phyloP scores from a whole-genome alignment of 1,140 invertebrate genomes.

The Calephelis nemesis region DNA sequence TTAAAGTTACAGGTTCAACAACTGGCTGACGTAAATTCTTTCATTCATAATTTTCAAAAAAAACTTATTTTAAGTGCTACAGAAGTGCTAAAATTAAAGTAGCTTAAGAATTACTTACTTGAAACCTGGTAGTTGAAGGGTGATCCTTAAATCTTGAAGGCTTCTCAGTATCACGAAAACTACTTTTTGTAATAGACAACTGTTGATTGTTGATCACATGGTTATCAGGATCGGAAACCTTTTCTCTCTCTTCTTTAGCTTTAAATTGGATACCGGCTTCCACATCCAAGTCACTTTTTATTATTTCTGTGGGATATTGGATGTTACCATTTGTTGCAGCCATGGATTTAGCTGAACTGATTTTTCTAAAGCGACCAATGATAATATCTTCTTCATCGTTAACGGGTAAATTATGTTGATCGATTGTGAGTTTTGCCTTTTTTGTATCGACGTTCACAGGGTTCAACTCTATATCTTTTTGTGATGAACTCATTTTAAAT shows the following conservation, averaged over 20 bases:
- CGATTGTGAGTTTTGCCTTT: constrained; percentile 28
- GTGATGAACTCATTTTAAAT: constrained; percentile 51
- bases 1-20: too few relatives aligned
- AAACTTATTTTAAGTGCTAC: too few relatives aligned
- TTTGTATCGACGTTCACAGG: constrained; percentile 47
- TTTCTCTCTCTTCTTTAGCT: constrained; percentile 52
- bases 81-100: too few relatives aligned
- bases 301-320: constrained; percentile 63
- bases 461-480: constrained; percentile 68
- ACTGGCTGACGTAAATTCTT: too few relatives aligned
- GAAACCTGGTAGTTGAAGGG: constrained; percentile 80
- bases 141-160: constrained; percentile 80
- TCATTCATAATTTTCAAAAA: too few relatives aligned
- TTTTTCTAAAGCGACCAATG: constrained; percentile 75
- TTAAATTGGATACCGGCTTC: constrained; percentile 68
- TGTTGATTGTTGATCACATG: constrained; percentile 40
- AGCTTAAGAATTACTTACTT: constrained; percentile 53
- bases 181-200: constrained; percentile 78
- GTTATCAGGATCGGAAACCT: constrained; percentile 39
- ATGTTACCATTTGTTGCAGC: constrained; percentile 74
- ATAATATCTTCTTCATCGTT: constrained; percentile 73
- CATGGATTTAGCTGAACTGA: constrained; percentile 78
- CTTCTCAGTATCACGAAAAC: constrained; percentile 81
- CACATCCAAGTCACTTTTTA: constrained; percentile 52
- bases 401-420: constrained; percentile 44